Evolutionary conservation across 2,888 invertebrate genomes (phyloP).

Genomic region (Yponomeuta malinellus): DNA sequence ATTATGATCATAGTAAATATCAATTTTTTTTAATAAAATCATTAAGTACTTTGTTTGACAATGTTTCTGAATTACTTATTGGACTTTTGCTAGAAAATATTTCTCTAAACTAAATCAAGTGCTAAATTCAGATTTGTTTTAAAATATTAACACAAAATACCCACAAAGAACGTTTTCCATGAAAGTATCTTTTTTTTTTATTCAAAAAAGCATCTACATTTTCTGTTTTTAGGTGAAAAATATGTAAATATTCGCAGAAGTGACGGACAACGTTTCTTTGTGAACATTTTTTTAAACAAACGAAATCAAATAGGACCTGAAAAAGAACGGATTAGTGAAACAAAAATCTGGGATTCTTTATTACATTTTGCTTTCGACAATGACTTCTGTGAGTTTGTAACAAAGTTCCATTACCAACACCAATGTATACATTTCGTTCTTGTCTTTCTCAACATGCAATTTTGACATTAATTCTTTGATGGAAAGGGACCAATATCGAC

Average conservation of each 20-base stretch:
- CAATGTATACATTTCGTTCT: conserved; percentile 2
- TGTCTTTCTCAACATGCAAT: conserved; percentile 1
- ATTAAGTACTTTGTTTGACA: no score
- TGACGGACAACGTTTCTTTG: background rate
- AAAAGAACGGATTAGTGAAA: conserved; percentile 2
- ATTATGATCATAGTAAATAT: background rate
- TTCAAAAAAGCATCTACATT: no score
- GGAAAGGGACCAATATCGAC: background rate
- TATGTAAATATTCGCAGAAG: background rate
- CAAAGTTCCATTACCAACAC: conserved; percentile 7
- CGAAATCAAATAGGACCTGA: conserved; percentile 8
- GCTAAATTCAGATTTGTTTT: no score
- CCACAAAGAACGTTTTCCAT: no score
- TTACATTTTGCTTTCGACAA: background rate
- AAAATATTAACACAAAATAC: background rate
- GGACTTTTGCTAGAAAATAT: no score
- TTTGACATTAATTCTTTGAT: background rate
- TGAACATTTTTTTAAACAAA: conserved; percentile 3
- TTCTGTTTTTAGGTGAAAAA: background rate
- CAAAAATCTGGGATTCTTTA: background rate
- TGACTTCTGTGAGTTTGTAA: background rate
- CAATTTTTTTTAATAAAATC: no score
- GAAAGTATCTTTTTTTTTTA: no score
- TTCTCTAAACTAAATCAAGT: no score
- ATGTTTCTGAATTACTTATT: no score